These are phyloP conservation scores for Pontoporia blainvillei DNA, from an alignment of 2,113 vertebrate genomes.

Conservation along the genomic window DNA sequence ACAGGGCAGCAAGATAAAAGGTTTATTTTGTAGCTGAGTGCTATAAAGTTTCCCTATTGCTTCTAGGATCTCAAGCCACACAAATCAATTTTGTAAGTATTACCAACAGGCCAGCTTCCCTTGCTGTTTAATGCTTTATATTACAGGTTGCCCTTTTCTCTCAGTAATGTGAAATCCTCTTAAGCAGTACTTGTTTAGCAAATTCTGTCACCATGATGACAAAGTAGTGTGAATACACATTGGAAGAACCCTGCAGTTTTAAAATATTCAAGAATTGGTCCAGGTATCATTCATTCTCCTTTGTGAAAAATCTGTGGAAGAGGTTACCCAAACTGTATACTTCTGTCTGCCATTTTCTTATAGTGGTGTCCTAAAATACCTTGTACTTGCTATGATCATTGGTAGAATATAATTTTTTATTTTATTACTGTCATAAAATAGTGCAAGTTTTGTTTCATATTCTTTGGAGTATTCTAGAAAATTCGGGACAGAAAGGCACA, in stretches of 20 bases:
- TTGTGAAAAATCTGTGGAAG: conserved; percentile 36
- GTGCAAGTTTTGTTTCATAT: neutral
- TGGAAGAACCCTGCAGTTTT: neutral
- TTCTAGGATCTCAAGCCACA: conserved; percentile 33
- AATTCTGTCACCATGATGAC: conserved; percentile 42
- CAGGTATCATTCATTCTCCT: neutral
- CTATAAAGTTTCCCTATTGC: conserved; percentile 18
- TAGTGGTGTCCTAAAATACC: neutral
- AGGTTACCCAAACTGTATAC: neutral
- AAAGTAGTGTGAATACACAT: neutral
- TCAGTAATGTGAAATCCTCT: conserved; percentile 42
- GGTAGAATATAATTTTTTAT: conserved; percentile 25
- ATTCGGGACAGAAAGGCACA: neutral
- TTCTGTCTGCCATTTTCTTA: neutral
- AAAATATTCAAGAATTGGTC: conserved; percentile 15
- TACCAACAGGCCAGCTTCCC: neutral
- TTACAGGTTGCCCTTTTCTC: conserved; percentile 20
- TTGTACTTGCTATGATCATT: neutral
- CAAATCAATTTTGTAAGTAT: conserved; percentile 51
- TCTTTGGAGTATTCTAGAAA: conserved; percentile 3
- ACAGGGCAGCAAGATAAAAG: neutral
- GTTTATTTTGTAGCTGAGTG: conserved; percentile 32
- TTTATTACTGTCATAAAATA: conserved; percentile 26
- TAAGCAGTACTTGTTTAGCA: conserved; percentile 51
- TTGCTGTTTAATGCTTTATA: conserved; percentile 25